Evolutionary conservation across 2,888 invertebrate species (phyloP), one percentile per base, ranked within the genome.

Genomic region (Spatulosminthurus flaviceps): DNA sequence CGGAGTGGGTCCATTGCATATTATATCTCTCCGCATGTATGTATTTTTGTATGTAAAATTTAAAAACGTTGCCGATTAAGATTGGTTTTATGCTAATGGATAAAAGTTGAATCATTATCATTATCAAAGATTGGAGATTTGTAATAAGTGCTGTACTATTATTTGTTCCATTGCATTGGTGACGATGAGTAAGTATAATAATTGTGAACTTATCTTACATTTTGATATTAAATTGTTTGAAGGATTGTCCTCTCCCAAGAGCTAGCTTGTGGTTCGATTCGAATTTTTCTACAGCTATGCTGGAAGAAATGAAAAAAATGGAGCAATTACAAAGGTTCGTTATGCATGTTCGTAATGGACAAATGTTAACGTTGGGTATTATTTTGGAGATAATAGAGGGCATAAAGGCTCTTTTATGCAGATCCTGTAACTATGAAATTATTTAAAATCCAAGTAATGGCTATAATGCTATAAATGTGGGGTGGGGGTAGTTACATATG

Each of bases 91-190:
- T 76, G 76, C 76, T 76, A 76, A 76, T 76, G 76, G 76, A 69
- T 76, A 67, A 69, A 76, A 76, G 34, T 41, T 67, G 67, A 67
- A 67, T 76, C 76, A 76, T 76, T 74, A 74, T n/a, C 29, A 74
- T 61, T 67, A 76, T 76, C 67, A 76, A 67, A 76, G 76, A 76
- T 76, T 66, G 21, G 64, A 76, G 75, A 76, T 76, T 69, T 67
- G 34, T 76, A 76, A 76, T 67, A 76, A 76, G 76, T 51, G 67
- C 76, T 67, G 43, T 67, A 66, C 76, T 76, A 24, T n/a, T n/a
- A n/a, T 64, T 24, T 64, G 24, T 21, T 28, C 24, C n/a, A n/a
- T n/a, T 9, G 34, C n/a, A 28, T n/a, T 60, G 66, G 66, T 76
- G 76, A 69, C 76, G 66, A 76, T 76, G 70, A 70, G 42, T 41